Evolutionary conservation across 2,113 vertebrate species (phyloP).

Genomic region (Pachyramphus minor): DNA sequence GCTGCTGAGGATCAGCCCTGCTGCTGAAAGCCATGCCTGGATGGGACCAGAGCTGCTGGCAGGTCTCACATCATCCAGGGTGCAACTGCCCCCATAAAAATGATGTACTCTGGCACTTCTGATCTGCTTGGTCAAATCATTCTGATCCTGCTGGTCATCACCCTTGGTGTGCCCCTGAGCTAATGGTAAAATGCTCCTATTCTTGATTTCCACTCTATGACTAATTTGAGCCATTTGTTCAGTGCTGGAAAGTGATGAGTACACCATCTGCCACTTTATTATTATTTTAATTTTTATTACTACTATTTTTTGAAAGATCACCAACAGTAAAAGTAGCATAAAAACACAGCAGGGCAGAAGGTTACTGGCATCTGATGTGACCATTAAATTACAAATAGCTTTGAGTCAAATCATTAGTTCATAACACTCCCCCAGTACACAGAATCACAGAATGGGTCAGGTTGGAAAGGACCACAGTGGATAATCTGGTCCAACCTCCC

Average conservation of each 20-base stretch:
- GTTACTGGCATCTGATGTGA: background rate
- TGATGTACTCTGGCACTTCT: background rate
- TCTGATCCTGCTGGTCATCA: background rate
- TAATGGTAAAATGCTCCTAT: constrained; percentile 24
- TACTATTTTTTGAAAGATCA: background rate
- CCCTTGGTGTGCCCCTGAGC: background rate
- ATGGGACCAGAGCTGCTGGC: background rate
- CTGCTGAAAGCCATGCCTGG: background rate
- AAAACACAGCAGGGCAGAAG: background rate
- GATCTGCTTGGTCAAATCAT: background rate
- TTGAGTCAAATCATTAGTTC: background rate
- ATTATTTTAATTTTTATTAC: background rate
- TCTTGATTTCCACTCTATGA: constrained; percentile 41
- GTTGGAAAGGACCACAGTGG: background rate
- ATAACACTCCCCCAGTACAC: background rate
- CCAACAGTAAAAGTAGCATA: background rate
- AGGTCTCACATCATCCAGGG: background rate
- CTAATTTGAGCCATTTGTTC: constrained; percentile 59
- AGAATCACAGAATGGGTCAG: background rate
- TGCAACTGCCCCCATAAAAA: background rate
- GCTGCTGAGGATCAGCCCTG: background rate
- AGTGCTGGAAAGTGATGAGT: constrained; percentile 14
- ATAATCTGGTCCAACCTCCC: background rate
- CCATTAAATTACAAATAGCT: background rate
- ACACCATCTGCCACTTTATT: constrained; percentile 20